phyloP scores from a whole-genome alignment of 2,888 invertebrate species.

The Xylophagus ater region DNA sequence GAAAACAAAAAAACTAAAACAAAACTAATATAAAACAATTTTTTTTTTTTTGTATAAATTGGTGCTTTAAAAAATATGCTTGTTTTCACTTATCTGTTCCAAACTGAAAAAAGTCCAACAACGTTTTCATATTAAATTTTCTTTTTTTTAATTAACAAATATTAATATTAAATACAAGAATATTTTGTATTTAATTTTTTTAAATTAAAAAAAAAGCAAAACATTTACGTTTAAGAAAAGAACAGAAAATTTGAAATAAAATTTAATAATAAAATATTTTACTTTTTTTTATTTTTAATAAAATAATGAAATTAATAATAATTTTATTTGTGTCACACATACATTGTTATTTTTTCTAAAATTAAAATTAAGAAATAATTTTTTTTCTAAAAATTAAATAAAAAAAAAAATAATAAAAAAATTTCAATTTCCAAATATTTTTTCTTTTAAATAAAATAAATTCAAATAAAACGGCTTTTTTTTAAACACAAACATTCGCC shows the following conservation, averaged over 20 bases:
- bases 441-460: too few relatives aligned
- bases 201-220: slow-evolving; percentile 11
- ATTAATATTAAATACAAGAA: background rate
- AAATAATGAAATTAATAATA: slow-evolving; percentile 10
- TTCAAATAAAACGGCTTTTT: too few relatives aligned
- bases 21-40: slow-evolving; percentile 6
- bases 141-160: background rate
- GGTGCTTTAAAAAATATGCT: slow-evolving; percentile 2
- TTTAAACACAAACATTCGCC: too few relatives aligned
- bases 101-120: slow-evolving; percentile 17
- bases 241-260: background rate
- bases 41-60: too few relatives aligned
- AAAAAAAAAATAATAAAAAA: slow-evolving; percentile 1
- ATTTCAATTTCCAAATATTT: too few relatives aligned
- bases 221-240: slow-evolving; percentile 13
- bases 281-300: slow-evolving; percentile 8
- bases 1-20: slow-evolving; percentile 9
- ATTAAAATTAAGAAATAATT: background rate
- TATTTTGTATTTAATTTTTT: slow-evolving; percentile 8
- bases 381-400: background rate
- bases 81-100: slow-evolving; percentile 15
- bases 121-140: slow-evolving; percentile 6
- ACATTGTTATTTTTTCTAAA: slow-evolving; percentile 3
- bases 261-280: slow-evolving; percentile 7
- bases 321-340: slow-evolving; percentile 6